phyloP scores from a whole-genome alignment of 2,888 invertebrate genomes.

The Dryadula phaetusa region DNA sequence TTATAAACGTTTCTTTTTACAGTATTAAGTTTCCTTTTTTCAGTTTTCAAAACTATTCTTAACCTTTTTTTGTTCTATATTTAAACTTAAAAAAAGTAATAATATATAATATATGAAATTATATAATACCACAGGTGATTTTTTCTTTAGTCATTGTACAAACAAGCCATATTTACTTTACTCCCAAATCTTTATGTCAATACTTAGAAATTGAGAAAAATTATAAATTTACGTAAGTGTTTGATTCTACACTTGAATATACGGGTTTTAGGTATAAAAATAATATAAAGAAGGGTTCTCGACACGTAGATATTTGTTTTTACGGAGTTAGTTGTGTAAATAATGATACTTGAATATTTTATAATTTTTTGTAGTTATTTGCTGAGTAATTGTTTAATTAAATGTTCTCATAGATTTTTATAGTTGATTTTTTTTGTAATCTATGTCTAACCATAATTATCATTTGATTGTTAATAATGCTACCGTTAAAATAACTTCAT shows the following conservation, averaged over 20 bases:
- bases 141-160: conserved; percentile 21
- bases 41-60: too few relatives aligned
- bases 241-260: conserved; percentile 54
- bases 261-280: conserved; percentile 52
- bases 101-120: too few relatives aligned
- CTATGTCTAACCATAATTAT: too few relatives aligned
- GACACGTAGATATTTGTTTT: conserved; percentile 29
- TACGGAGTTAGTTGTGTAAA: conserved; percentile 15
- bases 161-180: conserved; percentile 43
- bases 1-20: background rate
- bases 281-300: conserved; percentile 50
- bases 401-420: background rate
- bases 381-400: conserved; percentile 15
- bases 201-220: conserved; percentile 59
- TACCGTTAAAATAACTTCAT: conserved; percentile 8
- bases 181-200: conserved; percentile 66
- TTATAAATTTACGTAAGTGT: conserved; percentile 66
- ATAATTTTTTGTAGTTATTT: background rate
- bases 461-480: conserved; percentile 1
- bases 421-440: too few relatives aligned
- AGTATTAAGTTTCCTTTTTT: too few relatives aligned
- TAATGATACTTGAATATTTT: conserved; percentile 13
- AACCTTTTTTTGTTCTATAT: too few relatives aligned
- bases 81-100: too few relatives aligned
- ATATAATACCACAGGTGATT: too few relatives aligned